These are phyloP conservation scores for Conistra vaccinii DNA, from an alignment of 2,888 invertebrate genomes.

Conservation along the genomic window DNA sequence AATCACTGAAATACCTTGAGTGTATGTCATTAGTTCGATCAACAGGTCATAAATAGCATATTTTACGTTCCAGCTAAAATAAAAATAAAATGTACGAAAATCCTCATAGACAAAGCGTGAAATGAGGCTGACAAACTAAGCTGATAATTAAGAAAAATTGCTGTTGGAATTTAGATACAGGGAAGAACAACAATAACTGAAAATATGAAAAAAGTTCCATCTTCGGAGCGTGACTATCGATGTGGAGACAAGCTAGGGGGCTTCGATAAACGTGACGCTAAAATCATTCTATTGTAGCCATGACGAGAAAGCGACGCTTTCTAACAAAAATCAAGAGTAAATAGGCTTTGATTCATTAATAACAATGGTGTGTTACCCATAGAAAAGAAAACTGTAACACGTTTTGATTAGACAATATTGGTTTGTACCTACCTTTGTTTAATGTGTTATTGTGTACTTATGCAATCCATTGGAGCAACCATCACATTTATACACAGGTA, in stretches of 20 bases:
- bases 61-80: neutral
- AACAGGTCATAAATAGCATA: neutral
- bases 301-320: slow-evolving; percentile 85
- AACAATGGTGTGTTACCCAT: slow-evolving; percentile 26
- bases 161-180: neutral
- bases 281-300: slow-evolving; percentile 76
- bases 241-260: slow-evolving; percentile 64
- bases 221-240: slow-evolving; percentile 68
- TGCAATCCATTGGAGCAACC: neutral
- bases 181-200: neutral
- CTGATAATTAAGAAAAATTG: no score
- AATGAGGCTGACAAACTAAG: neutral
- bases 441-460: neutral
- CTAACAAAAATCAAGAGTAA: slow-evolving; percentile 81
- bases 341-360: slow-evolving; percentile 73
- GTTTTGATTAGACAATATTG: neutral
- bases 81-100: neutral
- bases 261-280: slow-evolving; percentile 79
- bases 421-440: neutral
- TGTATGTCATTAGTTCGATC: no score
- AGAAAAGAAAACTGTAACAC: slow-evolving; percentile 7
- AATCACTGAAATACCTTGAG: neutral
- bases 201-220: slow-evolving; percentile 1
- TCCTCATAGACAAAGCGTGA: neutral
- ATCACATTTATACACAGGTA: neutral